Evolutionary conservation across 2,888 invertebrate species (phyloP).

Genomic region (Philhelius pedissequus): DNA sequence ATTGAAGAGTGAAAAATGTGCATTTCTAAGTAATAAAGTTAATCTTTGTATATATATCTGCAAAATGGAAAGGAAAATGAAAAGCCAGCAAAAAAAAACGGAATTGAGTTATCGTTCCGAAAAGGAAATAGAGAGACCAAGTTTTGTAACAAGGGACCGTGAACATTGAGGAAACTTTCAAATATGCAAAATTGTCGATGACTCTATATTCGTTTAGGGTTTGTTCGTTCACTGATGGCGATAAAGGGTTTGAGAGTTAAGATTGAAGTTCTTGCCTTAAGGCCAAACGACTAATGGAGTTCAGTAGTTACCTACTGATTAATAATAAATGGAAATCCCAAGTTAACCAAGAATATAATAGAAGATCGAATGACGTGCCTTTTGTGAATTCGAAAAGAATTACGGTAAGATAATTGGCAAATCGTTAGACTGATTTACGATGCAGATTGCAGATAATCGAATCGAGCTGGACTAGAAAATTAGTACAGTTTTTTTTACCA

Average conservation of each 20-base stretch:
- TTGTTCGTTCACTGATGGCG: background rate
- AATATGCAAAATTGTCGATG: constrained; percentile 36
- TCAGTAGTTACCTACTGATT: background rate
- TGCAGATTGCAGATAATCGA: background rate
- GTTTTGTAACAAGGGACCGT: background rate
- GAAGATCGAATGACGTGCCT: background rate
- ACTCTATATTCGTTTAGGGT: constrained; percentile 24
- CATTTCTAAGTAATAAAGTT: constrained; percentile 25
- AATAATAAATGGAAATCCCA: constrained; percentile 2
- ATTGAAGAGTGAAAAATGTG: background rate
- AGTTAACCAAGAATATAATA: background rate
- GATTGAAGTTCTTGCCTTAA: background rate
- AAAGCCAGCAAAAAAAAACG: constrained; percentile 3
- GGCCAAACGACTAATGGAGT: constrained; percentile 3
- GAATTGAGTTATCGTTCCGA: constrained; percentile 44
- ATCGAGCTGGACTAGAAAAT: background rate
- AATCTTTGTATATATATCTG: background rate
- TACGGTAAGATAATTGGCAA: constrained; percentile 8
- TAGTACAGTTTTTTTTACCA: background rate
- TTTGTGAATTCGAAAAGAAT: background rate
- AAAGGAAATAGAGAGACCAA: constrained; percentile 13
- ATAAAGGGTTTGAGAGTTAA: background rate
- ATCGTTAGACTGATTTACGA: constrained; percentile 8
- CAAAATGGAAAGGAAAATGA: background rate
- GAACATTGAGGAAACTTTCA: background rate